phyloP scores from a whole-genome alignment of 2,888 invertebrate species.

The Subacronicta megacephala region DNA sequence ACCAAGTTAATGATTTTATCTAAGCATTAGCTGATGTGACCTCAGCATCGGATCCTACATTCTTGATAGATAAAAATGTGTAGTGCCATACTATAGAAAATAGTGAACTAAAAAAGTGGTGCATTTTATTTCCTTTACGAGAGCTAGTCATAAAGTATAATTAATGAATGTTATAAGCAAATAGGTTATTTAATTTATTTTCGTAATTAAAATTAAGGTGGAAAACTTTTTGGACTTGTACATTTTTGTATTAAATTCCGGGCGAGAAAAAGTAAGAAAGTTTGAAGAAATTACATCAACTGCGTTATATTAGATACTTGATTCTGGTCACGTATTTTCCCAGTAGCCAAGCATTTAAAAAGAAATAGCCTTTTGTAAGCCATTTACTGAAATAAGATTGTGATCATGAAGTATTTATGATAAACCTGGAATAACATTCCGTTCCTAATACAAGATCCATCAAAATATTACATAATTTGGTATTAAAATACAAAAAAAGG shows the following conservation, averaged over 20 bases:
- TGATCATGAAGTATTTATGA: background rate
- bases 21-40: constrained; percentile 54
- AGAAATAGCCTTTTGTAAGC: no score
- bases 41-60: constrained; percentile 51
- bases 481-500: no score
- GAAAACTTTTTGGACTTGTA: constrained; percentile 26
- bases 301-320: constrained; percentile 4
- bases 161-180: constrained; percentile 63
- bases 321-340: background rate
- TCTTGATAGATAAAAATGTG: constrained; percentile 55
- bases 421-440: no score
- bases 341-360: no score
- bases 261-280: background rate
- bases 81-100: constrained; percentile 75
- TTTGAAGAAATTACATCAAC: constrained; percentile 34
- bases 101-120: constrained; percentile 74
- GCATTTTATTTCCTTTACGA: constrained; percentile 80
- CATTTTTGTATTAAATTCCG: constrained; percentile 25
- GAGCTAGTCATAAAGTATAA: constrained; percentile 82
- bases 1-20: constrained; percentile 77
- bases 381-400: no score
- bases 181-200: constrained; percentile 70
- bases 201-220: constrained; percentile 51
- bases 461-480: background rate
- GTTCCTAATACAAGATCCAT: no score